Evolutionary conservation across 2,888 invertebrate genomes (phyloP).

Genomic region (Blastobasis adustella): DNA sequence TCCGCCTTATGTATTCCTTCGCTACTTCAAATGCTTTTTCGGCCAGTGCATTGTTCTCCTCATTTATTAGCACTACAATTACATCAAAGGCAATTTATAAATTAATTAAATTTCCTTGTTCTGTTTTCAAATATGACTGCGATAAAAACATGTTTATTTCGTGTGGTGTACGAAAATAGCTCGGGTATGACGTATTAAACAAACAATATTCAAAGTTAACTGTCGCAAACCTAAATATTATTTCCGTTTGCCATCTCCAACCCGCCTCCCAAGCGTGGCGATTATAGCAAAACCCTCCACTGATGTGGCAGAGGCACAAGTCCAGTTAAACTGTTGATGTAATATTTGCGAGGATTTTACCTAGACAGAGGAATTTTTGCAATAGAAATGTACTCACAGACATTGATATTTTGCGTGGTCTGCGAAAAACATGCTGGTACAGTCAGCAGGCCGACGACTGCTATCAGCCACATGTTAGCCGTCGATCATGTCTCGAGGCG

Average conservation of each 20-base stretch:
- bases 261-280: no score
- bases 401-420: constrained; percentile 83
- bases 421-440: constrained; percentile 49
- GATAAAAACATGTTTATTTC: no score
- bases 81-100: no score
- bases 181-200: not conserved
- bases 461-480: constrained; percentile 21
- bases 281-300: no score
- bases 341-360: no score
- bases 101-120: no score
- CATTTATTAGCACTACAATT: constrained; percentile 80
- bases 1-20: constrained; percentile 80
- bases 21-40: constrained; percentile 82
- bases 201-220: not conserved
- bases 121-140: no score
- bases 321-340: no score
- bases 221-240: no score
- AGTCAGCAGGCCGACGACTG: constrained; percentile 26
- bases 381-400: constrained; percentile 76
- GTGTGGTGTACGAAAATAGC: no score
- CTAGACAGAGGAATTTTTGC: not conserved
- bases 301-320: no score
- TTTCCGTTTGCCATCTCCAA: no score
- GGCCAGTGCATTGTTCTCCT: constrained; percentile 82
- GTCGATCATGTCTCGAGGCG: constrained; percentile 11